Evolutionary conservation across 2,888 invertebrate species (phyloP).

Genomic region (Protonemura montana): DNA sequence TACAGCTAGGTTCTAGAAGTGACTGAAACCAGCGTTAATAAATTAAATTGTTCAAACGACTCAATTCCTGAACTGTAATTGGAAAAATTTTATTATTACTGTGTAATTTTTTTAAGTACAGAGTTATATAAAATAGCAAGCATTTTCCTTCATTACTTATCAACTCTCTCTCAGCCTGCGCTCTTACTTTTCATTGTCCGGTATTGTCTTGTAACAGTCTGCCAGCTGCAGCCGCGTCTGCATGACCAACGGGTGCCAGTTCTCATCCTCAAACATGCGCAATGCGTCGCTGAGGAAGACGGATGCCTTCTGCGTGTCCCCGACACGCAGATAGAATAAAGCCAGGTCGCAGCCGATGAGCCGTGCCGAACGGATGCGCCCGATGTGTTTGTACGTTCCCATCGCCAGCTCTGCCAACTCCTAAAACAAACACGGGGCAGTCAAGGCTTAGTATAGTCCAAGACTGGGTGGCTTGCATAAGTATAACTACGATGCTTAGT

Average conservation of each 20-base stretch:
- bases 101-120: no score
- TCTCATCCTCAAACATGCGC: constrained; percentile 85
- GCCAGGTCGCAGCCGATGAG: constrained; percentile 89
- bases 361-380: constrained; percentile 81
- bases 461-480: no score
- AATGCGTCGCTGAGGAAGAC: constrained; percentile 87
- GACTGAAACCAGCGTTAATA: no score
- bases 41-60: no score
- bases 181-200: constrained; percentile 74
- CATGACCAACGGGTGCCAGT: constrained; percentile 84
- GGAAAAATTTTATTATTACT: no score
- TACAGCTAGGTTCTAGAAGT: no score
- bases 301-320: constrained; percentile 87
- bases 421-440: constrained; percentile 54
- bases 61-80: no score
- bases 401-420: constrained; percentile 91
- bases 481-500: no score
- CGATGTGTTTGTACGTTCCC: constrained; percentile 95
- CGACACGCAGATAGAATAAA: constrained; percentile 85
- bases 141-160: no score
- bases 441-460: no score
- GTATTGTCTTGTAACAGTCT: constrained; percentile 82
- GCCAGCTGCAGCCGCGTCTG: constrained; percentile 85
- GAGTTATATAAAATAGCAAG: no score
- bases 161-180: no score